Evolutionary conservation across 2,797 vertebrate species (phyloP).

Genomic region (Malacoraja senta): DNA sequence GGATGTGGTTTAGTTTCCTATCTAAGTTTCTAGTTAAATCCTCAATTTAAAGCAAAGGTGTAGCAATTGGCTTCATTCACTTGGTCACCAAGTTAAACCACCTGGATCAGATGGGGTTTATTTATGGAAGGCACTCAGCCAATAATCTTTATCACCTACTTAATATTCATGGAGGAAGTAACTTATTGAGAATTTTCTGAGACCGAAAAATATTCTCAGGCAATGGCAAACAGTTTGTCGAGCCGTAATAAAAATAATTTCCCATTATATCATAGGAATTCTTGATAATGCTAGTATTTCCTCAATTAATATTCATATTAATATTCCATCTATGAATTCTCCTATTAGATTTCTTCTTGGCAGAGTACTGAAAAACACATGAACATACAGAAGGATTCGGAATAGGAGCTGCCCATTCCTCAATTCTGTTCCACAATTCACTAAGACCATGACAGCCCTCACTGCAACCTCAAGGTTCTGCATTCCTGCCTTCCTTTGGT

Average conservation of each 20-base stretch:
- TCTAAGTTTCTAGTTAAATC: conserved; percentile 9
- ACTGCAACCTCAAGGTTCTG: too few species aligned
- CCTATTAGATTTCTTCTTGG: not conserved
- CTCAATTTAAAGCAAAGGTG: conserved; percentile 8
- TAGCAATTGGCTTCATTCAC: not conserved
- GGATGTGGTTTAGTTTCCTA: not conserved
- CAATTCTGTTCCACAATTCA: too few species aligned
- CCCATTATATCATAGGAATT: not conserved
- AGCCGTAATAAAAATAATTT: not conserved
- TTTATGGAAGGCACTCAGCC: conserved; percentile 12
- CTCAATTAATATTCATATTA: not conserved
- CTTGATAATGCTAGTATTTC: not conserved
- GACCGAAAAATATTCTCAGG: not conserved
- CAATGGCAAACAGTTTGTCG: not conserved
- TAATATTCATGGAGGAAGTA: not conserved
- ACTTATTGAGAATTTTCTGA: not conserved
- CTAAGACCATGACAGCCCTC: too few species aligned
- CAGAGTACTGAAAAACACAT: not conserved
- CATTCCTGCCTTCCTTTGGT: too few species aligned
- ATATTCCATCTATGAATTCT: not conserved
- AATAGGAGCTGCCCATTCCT: too few species aligned
- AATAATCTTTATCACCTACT: not conserved
- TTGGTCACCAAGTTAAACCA: conserved; percentile 12
- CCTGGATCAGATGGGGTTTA: conserved; percentile 33
- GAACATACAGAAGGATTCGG: too few species aligned